Evolutionary conservation across 2,113 vertebrate species (phyloP), one percentile per base, ranked within the genome.

Genomic region (Lota lota): DNA sequence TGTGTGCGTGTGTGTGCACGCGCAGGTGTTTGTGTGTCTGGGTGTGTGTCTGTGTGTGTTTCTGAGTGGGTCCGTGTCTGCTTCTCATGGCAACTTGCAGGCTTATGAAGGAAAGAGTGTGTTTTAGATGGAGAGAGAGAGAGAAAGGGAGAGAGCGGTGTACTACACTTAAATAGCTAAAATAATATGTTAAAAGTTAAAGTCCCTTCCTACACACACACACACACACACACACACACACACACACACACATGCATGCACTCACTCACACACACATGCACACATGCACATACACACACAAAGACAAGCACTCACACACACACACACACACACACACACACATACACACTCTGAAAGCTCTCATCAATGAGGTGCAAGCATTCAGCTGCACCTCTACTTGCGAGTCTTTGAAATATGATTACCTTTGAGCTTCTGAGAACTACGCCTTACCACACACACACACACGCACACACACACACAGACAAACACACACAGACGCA

Each of bases 371-470:
- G 80, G 0, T 64, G 77, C 75, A 77, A 75, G 70, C 82, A 64
- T 86, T 88, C 70, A 75, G 76, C 77, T 79, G 70, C 78, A 74
- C 79, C 93, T 93, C 92, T 86, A 91, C 85, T 86, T 90, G 91
- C 10, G 40, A 47, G 86, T 90, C 94, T 96, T 97, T 97, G 95
- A 94, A 95, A 98, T 94, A 94, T 93, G 94, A 98, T 98, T 96
- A 95, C 95, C 95, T 96, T 97, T 97, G 96, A 96, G 95, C 94
- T 93, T 83, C 90, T 94, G 92, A 93, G 93, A 94, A 96, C 94
- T 93, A 97, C 94, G 94, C 95, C 93, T 94, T 75, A 85, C 70
- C 75, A 21, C 71, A 60, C 69, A 64, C 56, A 5, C 36, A 22
- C 36, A 17, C 93, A 91, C 91, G 90, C 93, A 91, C 28, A 28